phyloP scores from a whole-genome alignment of 2,888 invertebrate genomes.

The Hetaerina titia region DNA sequence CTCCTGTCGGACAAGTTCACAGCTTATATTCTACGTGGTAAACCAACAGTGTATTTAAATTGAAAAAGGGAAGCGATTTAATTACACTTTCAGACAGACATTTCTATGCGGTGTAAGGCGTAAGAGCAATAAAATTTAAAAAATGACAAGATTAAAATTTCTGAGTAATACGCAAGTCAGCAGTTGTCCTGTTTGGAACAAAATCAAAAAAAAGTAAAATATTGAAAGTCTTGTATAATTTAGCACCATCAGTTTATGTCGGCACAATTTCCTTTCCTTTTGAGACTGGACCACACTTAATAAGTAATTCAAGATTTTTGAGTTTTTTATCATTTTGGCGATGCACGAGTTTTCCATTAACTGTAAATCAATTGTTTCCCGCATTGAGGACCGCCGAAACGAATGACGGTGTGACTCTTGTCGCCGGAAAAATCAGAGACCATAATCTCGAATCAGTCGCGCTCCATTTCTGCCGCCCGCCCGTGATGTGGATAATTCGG shows the following conservation, averaged over 20 bases:
- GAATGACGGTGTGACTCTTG: neutral
- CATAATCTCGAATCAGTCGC: slow-evolving; percentile 22
- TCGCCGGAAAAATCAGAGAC: slow-evolving; percentile 1
- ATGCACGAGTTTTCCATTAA: neutral
- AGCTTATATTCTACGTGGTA: too few relatives aligned
- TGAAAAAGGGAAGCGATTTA: neutral
- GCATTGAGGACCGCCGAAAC: neutral
- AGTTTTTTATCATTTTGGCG: neutral
- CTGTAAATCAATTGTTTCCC: slow-evolving; percentile 31
- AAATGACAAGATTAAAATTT: too few relatives aligned
- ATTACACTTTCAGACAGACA: neutral
- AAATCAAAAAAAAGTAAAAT: too few relatives aligned
- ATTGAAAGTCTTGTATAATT: too few relatives aligned
- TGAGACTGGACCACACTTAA: neutral
- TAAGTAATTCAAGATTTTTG: neutral
- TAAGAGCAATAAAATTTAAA: neutral
- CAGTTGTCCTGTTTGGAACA: too few relatives aligned
- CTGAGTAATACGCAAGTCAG: too few relatives aligned
- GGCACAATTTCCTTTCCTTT: neutral
- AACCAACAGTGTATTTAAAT: neutral
- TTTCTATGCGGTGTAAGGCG: neutral
- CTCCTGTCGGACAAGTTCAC: too few relatives aligned
- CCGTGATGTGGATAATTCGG: slow-evolving; percentile 39
- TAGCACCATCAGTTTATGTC: neutral
- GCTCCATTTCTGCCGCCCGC: neutral